Conservation (phyloP, 2,113 vertebrate genomes). For the Phoxinus phoxinus region DNA sequence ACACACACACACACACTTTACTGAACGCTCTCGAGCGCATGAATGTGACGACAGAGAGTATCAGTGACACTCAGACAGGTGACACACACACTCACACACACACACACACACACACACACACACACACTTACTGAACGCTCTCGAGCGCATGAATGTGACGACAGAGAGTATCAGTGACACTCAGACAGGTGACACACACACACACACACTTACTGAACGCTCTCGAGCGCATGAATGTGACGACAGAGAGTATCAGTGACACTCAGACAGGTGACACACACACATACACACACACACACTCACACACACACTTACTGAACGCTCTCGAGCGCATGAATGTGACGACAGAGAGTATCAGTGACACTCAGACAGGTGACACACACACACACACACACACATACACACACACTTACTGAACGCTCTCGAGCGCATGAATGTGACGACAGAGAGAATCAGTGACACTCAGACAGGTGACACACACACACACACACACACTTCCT, state of each 20-base stretch:
- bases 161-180: conserved; percentile 53
- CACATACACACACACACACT: conserved; percentile 17
- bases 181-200: conserved; percentile 12
- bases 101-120: conserved; percentile 6
- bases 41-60: conserved; percentile 64
- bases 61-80: neutral
- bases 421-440: conserved; percentile 72
- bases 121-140: conserved; percentile 66
- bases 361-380: conserved; percentile 5
- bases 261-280: conserved; percentile 3
- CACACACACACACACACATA: conserved; percentile 10
- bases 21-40: conserved; percentile 74
- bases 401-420: conserved; percentile 68
- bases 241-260: conserved; percentile 56
- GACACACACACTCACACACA: conserved; percentile 17
- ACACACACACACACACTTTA: conserved; percentile 11
- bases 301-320: conserved; percentile 61
- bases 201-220: conserved; percentile 65
- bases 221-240: conserved; percentile 72
- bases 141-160: conserved; percentile 71
- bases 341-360: conserved; percentile 54
- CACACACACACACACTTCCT: conserved; percentile 13
- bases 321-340: conserved; percentile 73
- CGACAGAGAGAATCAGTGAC: conserved; percentile 56
- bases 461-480: conserved; percentile 3